These are phyloP conservation scores for Eilema depressum DNA, from an alignment of 2,888 invertebrate genomes.

Conservation along the genomic window DNA sequence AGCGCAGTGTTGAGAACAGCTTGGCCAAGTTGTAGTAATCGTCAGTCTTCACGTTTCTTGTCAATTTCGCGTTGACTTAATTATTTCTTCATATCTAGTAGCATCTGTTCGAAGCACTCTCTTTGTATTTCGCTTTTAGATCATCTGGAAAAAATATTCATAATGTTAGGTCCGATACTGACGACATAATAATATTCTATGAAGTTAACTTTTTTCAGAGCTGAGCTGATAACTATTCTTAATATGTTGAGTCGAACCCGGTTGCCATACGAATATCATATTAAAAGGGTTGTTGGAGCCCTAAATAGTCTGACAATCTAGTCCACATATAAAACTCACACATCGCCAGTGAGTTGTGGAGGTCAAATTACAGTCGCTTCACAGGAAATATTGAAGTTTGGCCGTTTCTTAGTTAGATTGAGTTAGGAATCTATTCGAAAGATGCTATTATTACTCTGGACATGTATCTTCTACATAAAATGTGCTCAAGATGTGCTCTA, in stretches of 20 bases:
- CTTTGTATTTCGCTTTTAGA: slow-evolving; percentile 79
- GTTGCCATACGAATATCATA: too few relatives aligned
- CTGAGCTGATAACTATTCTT: too few relatives aligned
- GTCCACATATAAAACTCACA: too few relatives aligned
- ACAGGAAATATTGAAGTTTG: neutral
- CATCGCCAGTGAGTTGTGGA: too few relatives aligned
- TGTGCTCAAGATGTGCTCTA: too few relatives aligned
- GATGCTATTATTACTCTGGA: neutral
- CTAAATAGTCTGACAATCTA: too few relatives aligned
- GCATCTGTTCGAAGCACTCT: slow-evolving; percentile 88
- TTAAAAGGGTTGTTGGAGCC: too few relatives aligned
- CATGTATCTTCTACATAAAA: too few relatives aligned
- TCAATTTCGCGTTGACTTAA: slow-evolving; percentile 86
- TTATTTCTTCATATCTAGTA: slow-evolving; percentile 88
- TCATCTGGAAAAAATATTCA: slow-evolving; percentile 66
- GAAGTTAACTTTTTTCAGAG: too few relatives aligned
- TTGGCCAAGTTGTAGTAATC: slow-evolving; percentile 47
- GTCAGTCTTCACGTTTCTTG: slow-evolving; percentile 73
- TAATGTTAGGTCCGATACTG: neutral
- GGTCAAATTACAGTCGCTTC: too few relatives aligned
- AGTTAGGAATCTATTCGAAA: neutral
- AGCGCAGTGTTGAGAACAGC: slow-evolving; percentile 29
- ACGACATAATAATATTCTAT: neutral
- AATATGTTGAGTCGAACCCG: too few relatives aligned
- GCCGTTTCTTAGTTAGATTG: neutral